Percentiles rank a stretch among this genome's conserved stretches.
Conservation (phyloP, 2,113 vertebrate genomes). For the Sus scrofa region T2T-Sscrofa CM000815.6:127915001-127915500, state of each 20-base stretch:
- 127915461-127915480: constrained; percentile 14
- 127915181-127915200: constrained; percentile 26
- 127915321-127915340: constrained; percentile 17
- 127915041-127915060: neutral
- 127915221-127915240: neutral
- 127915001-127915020: neutral
- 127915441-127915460: neutral
- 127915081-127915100: neutral
- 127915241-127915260: neutral
- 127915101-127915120: neutral
- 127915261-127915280: constrained; percentile 1
- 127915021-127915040: neutral
- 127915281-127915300: neutral
- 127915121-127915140: neutral
- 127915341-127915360: constrained; percentile 31
- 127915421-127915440: neutral
- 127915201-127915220: neutral
- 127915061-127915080: neutral
- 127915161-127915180: neutral
- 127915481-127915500: neutral
- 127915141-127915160: neutral
- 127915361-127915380: neutral
- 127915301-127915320: neutral
- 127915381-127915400: neutral
- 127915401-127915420: neutral